A percentile compares a stretch with the other conserved stretches of the same genome.
phyloP scores from a whole-genome alignment of 2,113 vertebrate species.

The Tinamus guttatus region DNA sequence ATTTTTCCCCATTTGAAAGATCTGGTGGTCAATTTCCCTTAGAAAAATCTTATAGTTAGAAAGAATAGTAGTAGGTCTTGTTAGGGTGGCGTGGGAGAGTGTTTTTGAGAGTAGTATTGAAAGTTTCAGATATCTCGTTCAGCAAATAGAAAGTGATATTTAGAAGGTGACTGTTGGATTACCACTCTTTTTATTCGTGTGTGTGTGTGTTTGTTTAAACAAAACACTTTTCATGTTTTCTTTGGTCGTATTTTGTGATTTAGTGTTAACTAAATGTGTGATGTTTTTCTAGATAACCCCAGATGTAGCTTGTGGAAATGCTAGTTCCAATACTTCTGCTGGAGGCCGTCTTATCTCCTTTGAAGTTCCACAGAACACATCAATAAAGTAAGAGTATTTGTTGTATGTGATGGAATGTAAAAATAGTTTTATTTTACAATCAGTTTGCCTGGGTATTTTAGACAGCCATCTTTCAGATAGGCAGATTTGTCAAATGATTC shows the following conservation, averaged over 20 bases:
- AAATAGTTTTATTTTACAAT: neutral
- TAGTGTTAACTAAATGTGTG: neutral
- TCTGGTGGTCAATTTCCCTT: neutral
- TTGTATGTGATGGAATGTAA: neutral
- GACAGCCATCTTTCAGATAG: neutral
- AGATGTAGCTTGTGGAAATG: slow-evolving; percentile 88
- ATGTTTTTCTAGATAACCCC: slow-evolving; percentile 81
- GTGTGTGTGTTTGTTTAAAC: neutral
- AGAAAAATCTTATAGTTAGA: neutral
- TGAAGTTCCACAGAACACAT: slow-evolving; percentile 92
- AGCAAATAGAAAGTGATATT: neutral
- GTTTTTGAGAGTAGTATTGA: neutral
- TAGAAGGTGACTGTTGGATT: neutral
- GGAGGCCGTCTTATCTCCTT: slow-evolving; percentile 88
- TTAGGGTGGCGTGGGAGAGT: neutral
- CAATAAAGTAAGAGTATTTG: slow-evolving; percentile 90
- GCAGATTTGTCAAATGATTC: neutral
- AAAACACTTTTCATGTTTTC: neutral
- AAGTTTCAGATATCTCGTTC: neutral
- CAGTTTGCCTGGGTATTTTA: neutral
- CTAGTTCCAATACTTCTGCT: slow-evolving; percentile 88
- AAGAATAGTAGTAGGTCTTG: neutral
- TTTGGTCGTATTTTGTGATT: neutral
- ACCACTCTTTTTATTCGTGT: neutral
- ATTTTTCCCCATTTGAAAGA: neutral